Base-by-base conservation (phyloP, 2,797 vertebrate genomes). In the Capromys pilorides region DNA sequence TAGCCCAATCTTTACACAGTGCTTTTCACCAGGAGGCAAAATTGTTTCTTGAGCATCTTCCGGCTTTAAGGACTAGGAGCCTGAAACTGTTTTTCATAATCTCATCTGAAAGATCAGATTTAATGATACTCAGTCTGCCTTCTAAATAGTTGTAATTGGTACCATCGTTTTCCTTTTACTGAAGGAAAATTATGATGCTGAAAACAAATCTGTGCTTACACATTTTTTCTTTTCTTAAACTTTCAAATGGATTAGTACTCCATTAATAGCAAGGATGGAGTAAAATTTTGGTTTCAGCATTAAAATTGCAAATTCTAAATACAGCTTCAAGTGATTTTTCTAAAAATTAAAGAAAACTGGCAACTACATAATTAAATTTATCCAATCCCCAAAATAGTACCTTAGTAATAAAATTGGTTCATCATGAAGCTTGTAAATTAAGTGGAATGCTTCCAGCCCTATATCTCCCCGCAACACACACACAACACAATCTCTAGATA, bases 311-410 rank as follows among this genome's bases (percentile, higher is more conserved):
- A 96, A 95, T 61, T 84, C 83, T 86, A 93, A 79, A 86, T 90
- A 90, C 41, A 33, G 28, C 33, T 90, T 36, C 5, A 86, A 95
- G n/a, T 90, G 57, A 36, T 94, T 95, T 93, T 88, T 41, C 71
- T 90, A 81, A 90, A 96, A 89, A 85, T 86, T 82, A 90, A 95
- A 96, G 69, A 95, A 94, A 89, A 31, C 10, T 96, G 96, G 81
- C 49, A 93, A 83, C 64, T 24, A 59, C 83, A 94, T 92, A 96
- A 91, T 93, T 94, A 90, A 96, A 93, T 88, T 69, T 95, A 67
- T 86, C 86, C 71, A 71, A n/a, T 91, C 12, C 81, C 33, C 39
- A 90, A 96, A 97, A 96, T 73, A 88, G 83, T 64, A 84, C 21
- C 28, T 92, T 77, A 36, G 41, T 88, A 93, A 78, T 71, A 67